Evolutionary conservation across 1,140 invertebrate genomes (phyloP), one percentile per base, ranked within the genome.

Genomic region (Eulimnadia texana): DNA sequence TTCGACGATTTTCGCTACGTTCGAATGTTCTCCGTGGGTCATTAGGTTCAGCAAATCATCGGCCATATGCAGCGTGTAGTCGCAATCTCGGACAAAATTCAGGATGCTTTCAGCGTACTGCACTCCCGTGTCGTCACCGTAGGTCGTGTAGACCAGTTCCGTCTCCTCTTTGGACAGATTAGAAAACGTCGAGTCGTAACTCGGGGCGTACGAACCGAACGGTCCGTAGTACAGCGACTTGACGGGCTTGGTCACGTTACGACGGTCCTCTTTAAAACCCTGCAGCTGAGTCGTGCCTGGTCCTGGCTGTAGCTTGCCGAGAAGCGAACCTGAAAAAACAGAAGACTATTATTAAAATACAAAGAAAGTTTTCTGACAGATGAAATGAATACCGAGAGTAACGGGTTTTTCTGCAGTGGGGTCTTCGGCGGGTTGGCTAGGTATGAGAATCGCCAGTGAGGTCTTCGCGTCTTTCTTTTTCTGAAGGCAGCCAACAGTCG

Each of bases 101-200:
- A 84, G 71, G 57, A 93, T 84, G 64, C 88, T 89, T 71, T 90
- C 83, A 3, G 89, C 87, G 74, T 94, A 93, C 64, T 90, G 84
- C 1, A 88, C 82, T 25, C 86, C 85, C n/a, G 82, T 82, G 62
- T 92, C 88, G 73, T 90, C 88, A 0, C 92, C 93, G 70, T 97
- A 93, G 0, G 93, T 94, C 64, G 86, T 82, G 67, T 90, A 83
- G 0, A 99, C 81, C 62, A 98, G 71, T 68, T 96, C 91, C 0
- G 89, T 88, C 70, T 98, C 94, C 65, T 94, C 90, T 71, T 94
- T 91, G 11, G 84, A 90, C 22, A 98, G 74, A 69, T 90, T 95
- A 0, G 94, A 82, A 77, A 96, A 97, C 1, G 90, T 93, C 0
- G 92, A 94, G 72, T 98, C 94, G 73, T 93, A 93, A 20, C 84